Evolutionary conservation across 2,888 invertebrate genomes (phyloP).

Genomic region (Resseliella maxima): DNA sequence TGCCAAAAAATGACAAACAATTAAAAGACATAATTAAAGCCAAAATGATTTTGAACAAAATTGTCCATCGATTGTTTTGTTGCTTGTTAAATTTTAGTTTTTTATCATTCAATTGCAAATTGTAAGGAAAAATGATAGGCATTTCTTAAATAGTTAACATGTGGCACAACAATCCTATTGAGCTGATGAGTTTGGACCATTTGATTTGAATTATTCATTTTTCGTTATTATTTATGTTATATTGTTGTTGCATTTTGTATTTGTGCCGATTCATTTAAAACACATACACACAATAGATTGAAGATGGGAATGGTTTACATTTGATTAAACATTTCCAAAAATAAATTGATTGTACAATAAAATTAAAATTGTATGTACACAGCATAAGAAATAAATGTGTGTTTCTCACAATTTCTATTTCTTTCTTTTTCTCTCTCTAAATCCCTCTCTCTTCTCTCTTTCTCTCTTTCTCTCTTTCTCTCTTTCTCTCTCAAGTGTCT

Average conservation of each 20-base stretch:
- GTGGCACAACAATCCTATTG: constrained; percentile 34
- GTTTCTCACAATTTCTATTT: too few relatives aligned
- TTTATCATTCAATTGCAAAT: too few relatives aligned
- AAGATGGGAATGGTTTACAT: not conserved
- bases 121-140: not conserved
- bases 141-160: not conserved
- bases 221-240: not conserved
- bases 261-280: too few relatives aligned
- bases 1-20: too few relatives aligned
- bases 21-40: too few relatives aligned
- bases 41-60: too few relatives aligned
- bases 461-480: too few relatives aligned
- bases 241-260: not conserved
- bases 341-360: constrained; percentile 5
- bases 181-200: not conserved
- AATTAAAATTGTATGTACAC: not conserved
- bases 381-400: not conserved
- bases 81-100: too few relatives aligned
- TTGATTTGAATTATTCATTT: not conserved
- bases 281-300: not conserved
- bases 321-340: constrained; percentile 12
- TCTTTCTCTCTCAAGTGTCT: too few relatives aligned
- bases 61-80: too few relatives aligned
- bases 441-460: too few relatives aligned
- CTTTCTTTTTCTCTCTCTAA: not conserved